Evolutionary conservation across 2,888 invertebrate species (phyloP).

Genomic region (Phengaris arion): DNA sequence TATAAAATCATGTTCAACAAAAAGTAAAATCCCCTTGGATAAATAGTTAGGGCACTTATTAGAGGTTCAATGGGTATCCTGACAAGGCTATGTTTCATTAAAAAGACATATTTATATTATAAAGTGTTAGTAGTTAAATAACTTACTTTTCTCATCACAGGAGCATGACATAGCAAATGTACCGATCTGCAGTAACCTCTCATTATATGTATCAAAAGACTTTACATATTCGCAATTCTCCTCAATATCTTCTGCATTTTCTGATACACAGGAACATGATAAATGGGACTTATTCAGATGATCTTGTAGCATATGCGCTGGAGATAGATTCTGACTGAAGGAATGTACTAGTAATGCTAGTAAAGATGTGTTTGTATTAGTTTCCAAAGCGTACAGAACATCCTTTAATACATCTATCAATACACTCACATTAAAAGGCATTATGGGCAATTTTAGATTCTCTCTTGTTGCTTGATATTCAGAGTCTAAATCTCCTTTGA

Average conservation of each 20-base stretch:
- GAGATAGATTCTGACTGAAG: slow-evolving; percentile 56
- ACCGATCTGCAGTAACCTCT: slow-evolving; percentile 84
- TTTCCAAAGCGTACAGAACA: slow-evolving; percentile 82
- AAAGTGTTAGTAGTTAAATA: too few species aligned
- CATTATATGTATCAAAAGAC: slow-evolving; percentile 83
- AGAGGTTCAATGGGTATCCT: too few species aligned
- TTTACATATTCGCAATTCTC: slow-evolving; percentile 77
- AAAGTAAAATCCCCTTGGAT: too few species aligned
- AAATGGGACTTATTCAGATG: slow-evolving; percentile 49
- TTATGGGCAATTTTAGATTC: slow-evolving; percentile 62
- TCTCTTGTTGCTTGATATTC: slow-evolving; percentile 64
- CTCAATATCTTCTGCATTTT: slow-evolving; percentile 47
- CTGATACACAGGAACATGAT: slow-evolving; percentile 49
- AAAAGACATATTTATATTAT: too few species aligned
- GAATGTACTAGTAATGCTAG: slow-evolving; percentile 75
- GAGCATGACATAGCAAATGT: slow-evolving; percentile 83
- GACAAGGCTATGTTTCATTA: too few species aligned
- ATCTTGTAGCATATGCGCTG: slow-evolving; percentile 53
- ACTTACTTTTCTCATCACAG: slow-evolving; percentile 67
- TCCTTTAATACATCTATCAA: slow-evolving; percentile 81
- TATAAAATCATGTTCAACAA: too few species aligned
- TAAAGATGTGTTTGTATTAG: slow-evolving; percentile 82
- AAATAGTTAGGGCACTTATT: too few species aligned
- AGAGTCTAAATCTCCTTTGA: slow-evolving; percentile 64
- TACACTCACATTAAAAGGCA: slow-evolving; percentile 73